Base-by-base conservation (phyloP, 2,113 vertebrate species). In the Oreamnos americanus region DNA sequence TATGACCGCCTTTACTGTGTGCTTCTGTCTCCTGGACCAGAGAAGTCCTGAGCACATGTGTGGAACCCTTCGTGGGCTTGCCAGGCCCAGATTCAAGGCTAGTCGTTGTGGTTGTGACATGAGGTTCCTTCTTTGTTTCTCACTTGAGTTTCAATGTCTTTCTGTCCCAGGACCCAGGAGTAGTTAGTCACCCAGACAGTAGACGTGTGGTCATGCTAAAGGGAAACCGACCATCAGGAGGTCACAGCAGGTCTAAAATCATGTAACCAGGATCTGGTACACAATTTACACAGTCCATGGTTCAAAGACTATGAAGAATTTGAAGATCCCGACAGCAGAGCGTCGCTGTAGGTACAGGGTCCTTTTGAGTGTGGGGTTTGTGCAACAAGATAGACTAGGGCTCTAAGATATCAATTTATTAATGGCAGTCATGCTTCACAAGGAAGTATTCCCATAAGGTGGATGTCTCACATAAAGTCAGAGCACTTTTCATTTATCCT, bases 1-100 rank as follows among this genome's bases (percentile, higher is more conserved):
- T 2, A 5, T 19, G 23, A 39, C 6, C 36, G 0, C 43, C 16
- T 2, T 1, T 43, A 12, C 3, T 17, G 1, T 17, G 11, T 36
- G 2, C 43, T 36, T 64, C 60, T 57, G 11, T 87, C 28, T 74
- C 26, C 62, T 13, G 1, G 90, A 43, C 43, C 13, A 87, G 39
- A 10, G 30, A 51, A 60, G 17, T 51, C 43, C 33, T 23, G 30
- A 43, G 30, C 58, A 26, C 8, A 7, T 10, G 12, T 1, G 0
- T 28, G 45, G 55, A 58, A 7, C 7, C 45, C 7, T 8, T 21
- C 0, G 0, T 3, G 21, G 43, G 60, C n/a, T 51, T 21, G n/a
- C 11, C 33, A 47, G 71, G 15, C 19, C 15, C 76, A 26, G 60
- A 6, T 4, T n/a, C 25, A 10, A 23, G 43, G 33, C 79, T 43